Conservation (phyloP, 2,888 invertebrate species). For the Limnephilus auricula region DNA sequence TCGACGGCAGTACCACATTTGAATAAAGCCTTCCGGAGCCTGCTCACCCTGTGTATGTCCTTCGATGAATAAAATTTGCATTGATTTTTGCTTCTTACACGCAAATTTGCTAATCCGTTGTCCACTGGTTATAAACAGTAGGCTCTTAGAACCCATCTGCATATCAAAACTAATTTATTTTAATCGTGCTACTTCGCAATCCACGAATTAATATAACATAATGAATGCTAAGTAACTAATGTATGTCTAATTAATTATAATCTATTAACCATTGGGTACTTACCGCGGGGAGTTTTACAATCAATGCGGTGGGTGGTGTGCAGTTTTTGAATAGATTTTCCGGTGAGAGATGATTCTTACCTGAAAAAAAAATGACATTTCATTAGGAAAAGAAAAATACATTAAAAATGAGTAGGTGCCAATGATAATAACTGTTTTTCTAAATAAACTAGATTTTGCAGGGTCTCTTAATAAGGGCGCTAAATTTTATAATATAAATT, state of each 20-base stretch:
- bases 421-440: too few relatives aligned
- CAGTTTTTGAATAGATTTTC: background rate
- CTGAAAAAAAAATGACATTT: too few relatives aligned
- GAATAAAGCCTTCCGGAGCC: background rate
- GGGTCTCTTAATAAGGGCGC: too few relatives aligned
- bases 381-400: too few relatives aligned
- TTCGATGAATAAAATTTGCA: conserved; percentile 40
- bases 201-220: background rate
- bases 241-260: too few relatives aligned
- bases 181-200: background rate
- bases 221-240: background rate
- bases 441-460: too few relatives aligned
- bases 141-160: background rate
- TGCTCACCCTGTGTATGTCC: background rate
- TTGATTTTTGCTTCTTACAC: conserved; percentile 33
- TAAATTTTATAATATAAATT: too few relatives aligned
- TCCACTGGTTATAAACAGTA: background rate
- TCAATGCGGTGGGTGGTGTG: background rate
- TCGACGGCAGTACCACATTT: background rate
- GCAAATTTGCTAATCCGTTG: conserved; percentile 22
- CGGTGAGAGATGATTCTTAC: background rate
- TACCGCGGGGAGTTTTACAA: background rate
- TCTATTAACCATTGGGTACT: background rate
- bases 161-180: background rate
- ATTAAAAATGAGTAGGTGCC: too few relatives aligned